These are phyloP conservation scores for Rattus rattus DNA, from an alignment of 2,113 vertebrate species.

Conservation along the genomic window DNA sequence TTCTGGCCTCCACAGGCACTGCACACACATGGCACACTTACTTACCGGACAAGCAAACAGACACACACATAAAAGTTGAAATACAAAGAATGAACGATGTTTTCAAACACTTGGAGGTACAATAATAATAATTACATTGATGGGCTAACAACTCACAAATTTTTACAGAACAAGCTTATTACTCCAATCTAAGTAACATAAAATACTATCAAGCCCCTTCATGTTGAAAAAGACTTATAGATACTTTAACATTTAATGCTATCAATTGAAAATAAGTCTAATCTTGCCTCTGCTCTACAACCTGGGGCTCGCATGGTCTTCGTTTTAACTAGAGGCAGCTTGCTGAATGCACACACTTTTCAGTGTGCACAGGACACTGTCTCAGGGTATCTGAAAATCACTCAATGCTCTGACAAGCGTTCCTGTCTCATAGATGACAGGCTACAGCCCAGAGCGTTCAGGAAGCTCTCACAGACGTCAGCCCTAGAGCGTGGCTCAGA, in stretches of 20 bases:
- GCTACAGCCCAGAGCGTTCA: background rate
- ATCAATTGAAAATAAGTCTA: background rate
- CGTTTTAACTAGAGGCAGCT: background rate
- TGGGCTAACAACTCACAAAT: conserved; percentile 1
- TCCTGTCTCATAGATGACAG: background rate
- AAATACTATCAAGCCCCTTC: background rate
- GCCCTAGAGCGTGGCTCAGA: background rate
- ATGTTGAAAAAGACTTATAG: background rate
- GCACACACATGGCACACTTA: background rate
- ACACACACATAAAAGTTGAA: background rate
- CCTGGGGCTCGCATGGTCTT: background rate
- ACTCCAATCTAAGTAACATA: background rate
- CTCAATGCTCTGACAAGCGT: background rate
- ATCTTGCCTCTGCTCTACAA: background rate
- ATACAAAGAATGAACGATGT: background rate
- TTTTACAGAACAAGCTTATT: background rate
- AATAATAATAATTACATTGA: background rate
- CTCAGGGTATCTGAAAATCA: background rate
- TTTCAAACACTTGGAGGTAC: background rate
- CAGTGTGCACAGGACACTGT: background rate
- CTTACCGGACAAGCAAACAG: background rate
- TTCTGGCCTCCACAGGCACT: background rate
- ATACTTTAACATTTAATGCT: background rate
- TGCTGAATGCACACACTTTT: background rate
- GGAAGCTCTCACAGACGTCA: background rate